Evolutionary conservation across 2,888 invertebrate genomes (phyloP).

Genomic region (Drosophila nr. medialis): DNA sequence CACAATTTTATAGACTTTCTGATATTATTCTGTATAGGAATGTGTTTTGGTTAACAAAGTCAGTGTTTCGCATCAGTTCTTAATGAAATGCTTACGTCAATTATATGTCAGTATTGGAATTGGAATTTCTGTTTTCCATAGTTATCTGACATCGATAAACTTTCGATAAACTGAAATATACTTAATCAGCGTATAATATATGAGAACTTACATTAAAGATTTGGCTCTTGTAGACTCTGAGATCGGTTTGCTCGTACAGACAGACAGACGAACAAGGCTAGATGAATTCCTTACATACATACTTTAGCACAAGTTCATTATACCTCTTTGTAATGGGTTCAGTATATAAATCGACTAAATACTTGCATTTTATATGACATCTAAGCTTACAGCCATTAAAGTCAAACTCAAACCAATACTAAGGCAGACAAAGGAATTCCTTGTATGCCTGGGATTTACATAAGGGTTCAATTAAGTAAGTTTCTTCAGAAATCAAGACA

Average conservation of each 20-base stretch:
- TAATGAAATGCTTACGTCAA: not conserved
- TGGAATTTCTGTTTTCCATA: not conserved
- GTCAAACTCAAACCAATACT: not conserved
- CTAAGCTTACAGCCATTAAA: constrained; percentile 15
- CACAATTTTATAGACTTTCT: not conserved
- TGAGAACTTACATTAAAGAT: no score
- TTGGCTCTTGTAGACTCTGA: not conserved
- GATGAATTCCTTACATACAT: no score
- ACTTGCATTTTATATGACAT: not conserved
- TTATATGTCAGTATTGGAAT: not conserved
- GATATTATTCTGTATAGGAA: not conserved
- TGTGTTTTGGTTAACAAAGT: not conserved
- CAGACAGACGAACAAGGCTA: no score
- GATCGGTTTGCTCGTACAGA: not conserved
- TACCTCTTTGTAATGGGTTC: not conserved
- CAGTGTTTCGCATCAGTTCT: not conserved
- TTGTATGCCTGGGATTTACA: constrained; percentile 1
- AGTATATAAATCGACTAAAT: not conserved
- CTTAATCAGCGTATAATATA: not conserved
- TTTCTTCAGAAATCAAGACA: not conserved
- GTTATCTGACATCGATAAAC: not conserved
- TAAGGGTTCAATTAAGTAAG: not conserved
- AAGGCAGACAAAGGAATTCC: not conserved
- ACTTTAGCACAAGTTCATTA: not conserved
- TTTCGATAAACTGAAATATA: not conserved